phyloP scores from a whole-genome alignment of 2,888 invertebrate species.

The Plagodis dolabraria region DNA sequence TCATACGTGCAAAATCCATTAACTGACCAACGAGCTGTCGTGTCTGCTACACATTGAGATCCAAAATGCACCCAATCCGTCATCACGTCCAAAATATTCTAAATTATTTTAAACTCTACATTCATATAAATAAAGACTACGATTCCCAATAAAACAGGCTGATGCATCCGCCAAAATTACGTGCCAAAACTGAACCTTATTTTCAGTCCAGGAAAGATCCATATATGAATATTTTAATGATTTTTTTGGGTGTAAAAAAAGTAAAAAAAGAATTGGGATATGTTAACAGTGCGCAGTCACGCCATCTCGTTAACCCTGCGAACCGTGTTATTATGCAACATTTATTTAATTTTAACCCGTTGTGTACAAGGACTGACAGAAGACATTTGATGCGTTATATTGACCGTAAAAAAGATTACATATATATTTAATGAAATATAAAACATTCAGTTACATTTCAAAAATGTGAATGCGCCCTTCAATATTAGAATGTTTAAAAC shows the following conservation, averaged over 20 bases:
- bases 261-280: conserved; percentile 56
- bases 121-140: not conserved
- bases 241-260: conserved; percentile 7
- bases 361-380: conserved; percentile 33
- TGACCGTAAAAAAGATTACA: no score
- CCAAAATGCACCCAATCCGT: conserved; percentile 64
- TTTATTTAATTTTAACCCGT: conserved; percentile 75
- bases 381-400: not conserved
- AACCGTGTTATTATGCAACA: conserved; percentile 77
- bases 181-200: conserved; percentile 18
- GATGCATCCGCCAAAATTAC: not conserved
- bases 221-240: conserved; percentile 4
- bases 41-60: conserved; percentile 41
- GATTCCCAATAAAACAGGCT: not conserved
- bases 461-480: no score
- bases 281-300: conserved; percentile 80
- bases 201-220: not conserved
- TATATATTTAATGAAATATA: no score
- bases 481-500: no score
- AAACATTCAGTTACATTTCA: no score
- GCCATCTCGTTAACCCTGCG: conserved; percentile 72
- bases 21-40: conserved; percentile 55
- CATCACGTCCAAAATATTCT: conserved; percentile 44
- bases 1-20: conserved; percentile 60
- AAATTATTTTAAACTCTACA: conserved; percentile 6